phyloP scores from a whole-genome alignment of 2,113 vertebrate genomes.

The Cebidichthys violaceus region DNA sequence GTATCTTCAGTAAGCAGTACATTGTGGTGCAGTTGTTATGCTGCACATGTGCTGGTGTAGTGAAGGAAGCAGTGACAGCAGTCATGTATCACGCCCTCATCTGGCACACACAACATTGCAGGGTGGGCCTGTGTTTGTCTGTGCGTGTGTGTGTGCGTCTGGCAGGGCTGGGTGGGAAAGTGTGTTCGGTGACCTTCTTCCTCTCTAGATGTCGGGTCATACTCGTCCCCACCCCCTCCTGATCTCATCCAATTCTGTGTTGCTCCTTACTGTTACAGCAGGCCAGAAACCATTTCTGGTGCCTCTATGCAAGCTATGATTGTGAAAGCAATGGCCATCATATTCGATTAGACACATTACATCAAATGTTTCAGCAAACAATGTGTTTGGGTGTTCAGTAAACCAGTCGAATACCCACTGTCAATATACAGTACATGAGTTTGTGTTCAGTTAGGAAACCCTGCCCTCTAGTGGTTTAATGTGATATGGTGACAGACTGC shows the following conservation, averaged over 20 bases:
- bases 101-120: slow-evolving; percentile 60
- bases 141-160: slow-evolving; percentile 47
- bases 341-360: neutral
- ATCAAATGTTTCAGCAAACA: neutral
- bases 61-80: slow-evolving; percentile 69
- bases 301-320: neutral
- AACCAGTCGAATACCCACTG: neutral
- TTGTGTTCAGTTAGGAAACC: slow-evolving; percentile 33
- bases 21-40: slow-evolving; percentile 50
- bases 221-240: slow-evolving; percentile 52
- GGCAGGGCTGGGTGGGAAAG: slow-evolving; percentile 67
- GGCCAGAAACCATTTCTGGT: slow-evolving; percentile 16
- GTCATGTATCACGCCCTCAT: slow-evolving; percentile 76
- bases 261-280: slow-evolving; percentile 11
- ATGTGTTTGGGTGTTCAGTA: neutral
- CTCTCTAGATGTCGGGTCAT: slow-evolving; percentile 71
- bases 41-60: slow-evolving; percentile 53
- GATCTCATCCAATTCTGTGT: slow-evolving; percentile 49
- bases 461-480: slow-evolving; percentile 61
- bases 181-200: slow-evolving; percentile 76
- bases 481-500: neutral
- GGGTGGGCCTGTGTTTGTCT: slow-evolving; percentile 55
- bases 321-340: slow-evolving; percentile 18
- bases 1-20: slow-evolving; percentile 31
- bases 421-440: neutral